phyloP scores from a whole-genome alignment of 1,140 invertebrate genomes.

The Mercenaria mercenaria region DNA sequence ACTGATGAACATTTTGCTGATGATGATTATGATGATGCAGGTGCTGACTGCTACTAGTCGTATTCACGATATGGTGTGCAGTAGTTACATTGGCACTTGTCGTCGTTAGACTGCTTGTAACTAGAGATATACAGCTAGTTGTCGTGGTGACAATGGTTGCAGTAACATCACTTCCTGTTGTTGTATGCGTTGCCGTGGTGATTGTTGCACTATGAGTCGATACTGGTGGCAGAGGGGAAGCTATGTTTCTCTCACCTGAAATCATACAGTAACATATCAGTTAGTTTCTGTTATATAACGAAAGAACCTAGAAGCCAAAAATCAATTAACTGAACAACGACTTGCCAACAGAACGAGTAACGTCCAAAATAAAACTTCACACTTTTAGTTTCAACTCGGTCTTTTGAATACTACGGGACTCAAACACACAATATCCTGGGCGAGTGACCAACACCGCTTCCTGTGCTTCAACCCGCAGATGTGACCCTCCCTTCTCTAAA shows the following conservation, averaged over 20 bases:
- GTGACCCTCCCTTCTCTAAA: no score
- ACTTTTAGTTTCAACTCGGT: no score
- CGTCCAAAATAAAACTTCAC: no score
- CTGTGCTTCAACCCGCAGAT: no score
- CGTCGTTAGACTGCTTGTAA: conserved; percentile 27
- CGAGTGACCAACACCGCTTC: no score
- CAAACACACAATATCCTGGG: no score
- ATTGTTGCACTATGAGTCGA: conserved; percentile 59
- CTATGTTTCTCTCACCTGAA: conserved; percentile 36
- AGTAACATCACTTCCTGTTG: conserved; percentile 51
- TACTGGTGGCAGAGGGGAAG: conserved; percentile 42
- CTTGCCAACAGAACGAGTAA: no score
- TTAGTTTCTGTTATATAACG: no score
- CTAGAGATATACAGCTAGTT: conserved; percentile 31
- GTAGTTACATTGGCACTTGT: background rate
- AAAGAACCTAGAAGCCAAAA: no score
- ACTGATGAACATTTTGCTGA: background rate
- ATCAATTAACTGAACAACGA: no score
- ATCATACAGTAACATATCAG: background rate
- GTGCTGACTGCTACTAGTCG: background rate
- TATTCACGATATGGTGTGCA: background rate
- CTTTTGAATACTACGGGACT: no score
- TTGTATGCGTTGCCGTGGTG: conserved; percentile 60
- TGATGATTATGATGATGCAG: background rate
- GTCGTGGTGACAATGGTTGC: conserved; percentile 47